phyloP scores from a whole-genome alignment of 2,113 vertebrate genomes.

The Leucopternis melanops region DNA sequence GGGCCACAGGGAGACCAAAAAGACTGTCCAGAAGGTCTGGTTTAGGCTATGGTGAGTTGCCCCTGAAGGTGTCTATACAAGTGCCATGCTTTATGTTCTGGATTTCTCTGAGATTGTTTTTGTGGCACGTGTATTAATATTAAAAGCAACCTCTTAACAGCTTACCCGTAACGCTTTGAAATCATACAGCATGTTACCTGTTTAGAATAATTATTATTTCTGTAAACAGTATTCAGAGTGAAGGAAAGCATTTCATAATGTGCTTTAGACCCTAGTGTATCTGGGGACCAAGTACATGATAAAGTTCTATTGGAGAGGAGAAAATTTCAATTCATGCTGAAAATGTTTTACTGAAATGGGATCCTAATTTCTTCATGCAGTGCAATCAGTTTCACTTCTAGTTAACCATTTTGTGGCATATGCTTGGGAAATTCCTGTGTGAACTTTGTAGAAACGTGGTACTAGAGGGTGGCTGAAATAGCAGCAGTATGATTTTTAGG shows the following conservation, averaged over 20 bases:
- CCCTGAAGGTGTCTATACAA: background rate
- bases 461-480: background rate
- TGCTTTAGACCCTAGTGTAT: background rate
- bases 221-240: background rate
- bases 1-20: background rate
- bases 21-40: background rate
- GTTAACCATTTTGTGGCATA: background rate
- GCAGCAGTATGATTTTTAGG: background rate
- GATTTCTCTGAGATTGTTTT: background rate
- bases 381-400: background rate
- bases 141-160: background rate
- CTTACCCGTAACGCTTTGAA: background rate
- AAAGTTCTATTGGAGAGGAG: background rate
- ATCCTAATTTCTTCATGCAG: background rate
- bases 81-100: background rate
- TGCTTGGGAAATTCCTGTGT: background rate
- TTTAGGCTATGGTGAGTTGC: background rate
- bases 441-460: background rate
- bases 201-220: background rate
- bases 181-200: background rate
- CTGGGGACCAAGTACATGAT: background rate
- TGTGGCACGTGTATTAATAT: background rate
- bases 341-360: background rate
- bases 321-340: background rate
- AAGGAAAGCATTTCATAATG: background rate